Conservation (phyloP, 2,797 vertebrate species). For the Nyctibius grandis region DNA sequence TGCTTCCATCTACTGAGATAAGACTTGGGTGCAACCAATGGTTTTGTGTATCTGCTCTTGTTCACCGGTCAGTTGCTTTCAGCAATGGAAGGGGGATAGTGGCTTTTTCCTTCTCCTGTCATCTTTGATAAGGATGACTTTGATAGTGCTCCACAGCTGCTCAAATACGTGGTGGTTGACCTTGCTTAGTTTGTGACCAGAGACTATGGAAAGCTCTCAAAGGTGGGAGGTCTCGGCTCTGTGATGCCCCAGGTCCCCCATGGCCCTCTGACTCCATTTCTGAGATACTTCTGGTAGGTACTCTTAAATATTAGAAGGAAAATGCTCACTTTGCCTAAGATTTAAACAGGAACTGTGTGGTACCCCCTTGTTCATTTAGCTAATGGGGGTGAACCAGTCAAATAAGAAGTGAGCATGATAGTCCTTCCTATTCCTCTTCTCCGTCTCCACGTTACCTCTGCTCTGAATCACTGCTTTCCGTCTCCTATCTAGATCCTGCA, state of each 20-base stretch:
- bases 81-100: not conserved
- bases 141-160: not conserved
- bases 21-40: not conserved
- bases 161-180: accelerated
- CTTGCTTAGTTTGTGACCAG: not conserved
- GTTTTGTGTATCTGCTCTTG: not conserved
- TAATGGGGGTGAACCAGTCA: not conserved
- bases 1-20: not conserved
- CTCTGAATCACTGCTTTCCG: not conserved
- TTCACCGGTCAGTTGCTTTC: not conserved
- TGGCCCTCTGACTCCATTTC: not conserved
- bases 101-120: not conserved
- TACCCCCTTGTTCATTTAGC: not conserved
- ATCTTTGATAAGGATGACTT: not conserved
- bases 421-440: not conserved
- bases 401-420: not conserved
- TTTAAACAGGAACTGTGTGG: not conserved
- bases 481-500: not conserved
- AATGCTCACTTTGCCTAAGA: not conserved
- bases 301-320: not conserved
- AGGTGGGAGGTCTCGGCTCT: not conserved
- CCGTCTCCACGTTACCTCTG: not conserved
- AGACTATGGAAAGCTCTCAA: not conserved
- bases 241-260: not conserved
- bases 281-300: not conserved